These are phyloP conservation scores for Bradypus variegatus DNA, from an alignment of 2,797 vertebrate species.

Conservation along the genomic window DNA sequence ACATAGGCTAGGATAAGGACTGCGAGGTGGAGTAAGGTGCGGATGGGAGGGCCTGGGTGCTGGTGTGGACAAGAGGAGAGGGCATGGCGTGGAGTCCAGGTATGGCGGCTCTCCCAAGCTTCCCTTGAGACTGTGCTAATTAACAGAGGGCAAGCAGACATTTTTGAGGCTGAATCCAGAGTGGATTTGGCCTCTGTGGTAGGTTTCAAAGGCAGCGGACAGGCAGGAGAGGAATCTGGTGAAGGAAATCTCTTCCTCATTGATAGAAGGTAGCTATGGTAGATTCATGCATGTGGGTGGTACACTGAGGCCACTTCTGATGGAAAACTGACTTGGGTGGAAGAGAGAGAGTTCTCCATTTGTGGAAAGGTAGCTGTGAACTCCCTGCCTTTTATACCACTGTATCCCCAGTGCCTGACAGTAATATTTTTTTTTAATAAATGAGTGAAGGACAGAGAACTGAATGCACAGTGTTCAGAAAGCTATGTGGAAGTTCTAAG, in stretches of 20 bases:
- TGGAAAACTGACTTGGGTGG: neutral
- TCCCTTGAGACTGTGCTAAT: neutral
- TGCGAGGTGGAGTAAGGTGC: neutral
- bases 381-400: neutral
- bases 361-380: neutral
- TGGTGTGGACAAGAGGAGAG: neutral
- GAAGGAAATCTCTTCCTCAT: neutral
- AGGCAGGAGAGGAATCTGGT: neutral
- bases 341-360: neutral
- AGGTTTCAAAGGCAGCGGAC: neutral
- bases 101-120: neutral
- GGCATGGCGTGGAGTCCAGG: neutral
- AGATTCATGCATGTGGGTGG: neutral
- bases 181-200: neutral
- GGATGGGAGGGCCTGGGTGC: neutral
- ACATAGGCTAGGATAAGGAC: neutral
- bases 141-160: neutral
- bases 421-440: neutral
- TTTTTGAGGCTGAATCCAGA: neutral
- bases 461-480: slow-evolving; percentile 12
- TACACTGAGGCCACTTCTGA: neutral
- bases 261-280: neutral
- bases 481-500: neutral
- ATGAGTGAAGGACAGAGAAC: slow-evolving; percentile 20
- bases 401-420: neutral